Evolutionary conservation across 2,113 vertebrate genomes (phyloP).

Genomic region (Octodon degus): DNA sequence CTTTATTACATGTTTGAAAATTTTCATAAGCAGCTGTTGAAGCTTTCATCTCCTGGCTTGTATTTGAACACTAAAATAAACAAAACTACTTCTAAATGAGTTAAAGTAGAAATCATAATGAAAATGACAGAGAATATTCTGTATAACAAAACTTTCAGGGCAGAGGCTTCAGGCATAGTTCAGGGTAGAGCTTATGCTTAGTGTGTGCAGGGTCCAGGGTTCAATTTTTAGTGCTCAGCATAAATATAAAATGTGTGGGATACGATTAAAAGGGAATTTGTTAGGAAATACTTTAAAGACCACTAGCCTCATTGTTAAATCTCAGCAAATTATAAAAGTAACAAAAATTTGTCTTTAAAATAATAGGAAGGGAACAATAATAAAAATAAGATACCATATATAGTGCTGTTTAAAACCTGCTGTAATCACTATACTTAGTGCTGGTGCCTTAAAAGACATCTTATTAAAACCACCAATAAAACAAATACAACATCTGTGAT

Average conservation of each 20-base stretch:
- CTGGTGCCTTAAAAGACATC: neutral
- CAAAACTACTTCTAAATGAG: neutral
- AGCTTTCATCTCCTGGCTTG: neutral
- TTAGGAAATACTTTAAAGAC: conserved; percentile 6
- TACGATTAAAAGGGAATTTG: neutral
- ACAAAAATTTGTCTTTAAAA: neutral
- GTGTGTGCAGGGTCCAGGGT: neutral
- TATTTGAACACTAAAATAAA: conserved; percentile 8
- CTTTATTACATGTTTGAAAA: neutral
- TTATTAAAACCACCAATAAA: neutral
- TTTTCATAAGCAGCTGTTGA: neutral
- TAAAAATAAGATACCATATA: neutral
- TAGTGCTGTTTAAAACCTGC: neutral
- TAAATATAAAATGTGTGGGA: neutral
- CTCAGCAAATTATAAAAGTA: neutral
- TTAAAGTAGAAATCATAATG: neutral
- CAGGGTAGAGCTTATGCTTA: neutral
- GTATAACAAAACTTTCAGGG: neutral
- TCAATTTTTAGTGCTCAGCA: neutral
- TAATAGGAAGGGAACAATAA: neutral
- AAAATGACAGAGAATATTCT: neutral
- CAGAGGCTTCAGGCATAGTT: neutral
- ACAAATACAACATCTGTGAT: neutral
- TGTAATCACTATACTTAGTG: neutral
- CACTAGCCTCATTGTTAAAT: neutral